These are phyloP conservation scores for Aphodius sticticus DNA, from an alignment of 2,888 invertebrate species.

Conservation along the genomic window DNA sequence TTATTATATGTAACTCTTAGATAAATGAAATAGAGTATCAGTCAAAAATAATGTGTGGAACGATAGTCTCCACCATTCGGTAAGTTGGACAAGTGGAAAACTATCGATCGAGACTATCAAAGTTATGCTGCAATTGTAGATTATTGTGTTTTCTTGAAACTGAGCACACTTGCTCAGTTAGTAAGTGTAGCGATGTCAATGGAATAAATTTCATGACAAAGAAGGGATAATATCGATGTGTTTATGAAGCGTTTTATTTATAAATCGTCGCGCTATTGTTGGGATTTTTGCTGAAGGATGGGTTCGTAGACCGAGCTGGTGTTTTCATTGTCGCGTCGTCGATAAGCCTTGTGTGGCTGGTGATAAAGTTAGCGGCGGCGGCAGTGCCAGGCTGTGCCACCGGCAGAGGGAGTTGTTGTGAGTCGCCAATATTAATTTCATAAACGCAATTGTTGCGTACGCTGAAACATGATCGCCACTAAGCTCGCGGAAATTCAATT, in stretches of 20 bases:
- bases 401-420: not conserved
- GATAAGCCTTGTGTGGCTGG: not conserved
- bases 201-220: not conserved
- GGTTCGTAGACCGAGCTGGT: not conserved
- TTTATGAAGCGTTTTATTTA: slow-evolving; percentile 4
- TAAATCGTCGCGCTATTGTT: slow-evolving; percentile 4
- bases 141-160: not conserved
- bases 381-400: not conserved
- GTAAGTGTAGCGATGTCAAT: not conserved
- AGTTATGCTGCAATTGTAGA: not conserved
- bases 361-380: not conserved
- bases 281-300: not conserved
- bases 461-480: not conserved
- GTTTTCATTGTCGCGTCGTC: slow-evolving; percentile 4
- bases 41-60: too few species aligned
- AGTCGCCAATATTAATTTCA: not conserved
- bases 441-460: not conserved
- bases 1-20: too few species aligned
- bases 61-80: too few species aligned
- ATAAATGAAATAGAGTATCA: too few species aligned
- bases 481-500: not conserved
- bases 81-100: too few species aligned
- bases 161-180: not conserved
- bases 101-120: too few species aligned
- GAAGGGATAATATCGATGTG: not conserved